phyloP scores from a whole-genome alignment of 2,888 invertebrate species.

The Thymelicus sylvestris region DNA sequence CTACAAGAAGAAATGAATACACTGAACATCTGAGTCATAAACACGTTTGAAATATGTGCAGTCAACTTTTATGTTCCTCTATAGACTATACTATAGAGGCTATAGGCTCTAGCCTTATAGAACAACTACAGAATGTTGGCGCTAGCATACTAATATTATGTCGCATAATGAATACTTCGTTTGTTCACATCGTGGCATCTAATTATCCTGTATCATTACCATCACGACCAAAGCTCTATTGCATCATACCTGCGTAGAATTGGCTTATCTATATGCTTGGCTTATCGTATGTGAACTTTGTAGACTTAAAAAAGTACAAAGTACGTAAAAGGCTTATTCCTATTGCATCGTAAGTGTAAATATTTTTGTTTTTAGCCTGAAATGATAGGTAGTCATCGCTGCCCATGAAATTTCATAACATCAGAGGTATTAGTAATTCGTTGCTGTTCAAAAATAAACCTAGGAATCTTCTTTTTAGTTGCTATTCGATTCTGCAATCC shows the following conservation, averaged over 20 bases:
- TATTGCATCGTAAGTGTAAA: neutral
- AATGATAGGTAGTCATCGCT: neutral
- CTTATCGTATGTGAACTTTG: neutral
- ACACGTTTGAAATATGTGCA: neutral
- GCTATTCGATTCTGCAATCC: too few relatives aligned
- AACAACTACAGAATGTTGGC: conserved; percentile 13
- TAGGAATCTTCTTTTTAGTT: too few relatives aligned
- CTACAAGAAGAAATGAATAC: neutral
- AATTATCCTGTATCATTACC: conserved; percentile 25
- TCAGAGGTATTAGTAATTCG: too few relatives aligned
- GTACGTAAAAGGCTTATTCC: neutral
- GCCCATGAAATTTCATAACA: too few relatives aligned
- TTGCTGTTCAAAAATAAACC: too few relatives aligned
- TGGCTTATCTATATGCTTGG: neutral
- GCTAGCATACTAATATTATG: conserved; percentile 22
- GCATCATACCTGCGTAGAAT: conserved; percentile 17
- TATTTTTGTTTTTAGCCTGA: neutral
- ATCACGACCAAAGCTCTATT: conserved; percentile 10
- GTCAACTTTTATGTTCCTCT: neutral
- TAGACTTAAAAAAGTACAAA: neutral
- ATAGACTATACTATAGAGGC: too few relatives aligned
- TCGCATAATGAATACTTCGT: conserved; percentile 29
- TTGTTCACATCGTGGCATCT: conserved; percentile 27
- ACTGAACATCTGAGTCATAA: neutral
- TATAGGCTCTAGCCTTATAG: neutral